Base-by-base conservation (phyloP, 2,888 invertebrate species). In the Malthinus flaveolus region DNA sequence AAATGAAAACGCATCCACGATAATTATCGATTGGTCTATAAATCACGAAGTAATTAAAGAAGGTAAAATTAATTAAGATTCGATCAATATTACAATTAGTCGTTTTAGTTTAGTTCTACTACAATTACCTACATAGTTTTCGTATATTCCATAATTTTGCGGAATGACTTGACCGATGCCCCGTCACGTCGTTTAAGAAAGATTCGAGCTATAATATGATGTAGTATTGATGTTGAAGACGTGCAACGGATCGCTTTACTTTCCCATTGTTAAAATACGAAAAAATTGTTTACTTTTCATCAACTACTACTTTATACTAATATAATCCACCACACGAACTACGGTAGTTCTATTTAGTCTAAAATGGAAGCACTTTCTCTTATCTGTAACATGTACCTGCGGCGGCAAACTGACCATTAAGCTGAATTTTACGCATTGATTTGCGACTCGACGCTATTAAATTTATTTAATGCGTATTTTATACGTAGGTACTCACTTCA, bases 281-380 rank as follows among this genome's bases (percentile, higher is more conserved):
- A 70, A 70, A 72, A 72, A 49, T 45, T 49, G 37, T 32, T 37
- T 33, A 45, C 37, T 59, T 59, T 57, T 59, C 54, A 50, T 56
- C 55, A 36, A 56, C 32, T 32, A 44, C 35, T 23, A n/a, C 23
- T 2, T 5, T 46, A 57, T 54, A 56, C 53, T 56, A 56, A n/a
- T 61, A 50, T 61, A 61, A 61, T 53, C 52, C 45, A 39, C 56
- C 47, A 45, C 23, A 23, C 23, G 23, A 23, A 23, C 49, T 51
- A 32, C 49, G 44, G 48, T 55, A 50, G 50, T 39, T 37, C 60
- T 56, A 54, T 59, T 57, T 62, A 39, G 64, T 66, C 66, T 66
- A 63, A 74, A 75, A 75, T 74, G 69, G 75, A 74, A 71, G 71
- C 71, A 75, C 76, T 76, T 75, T 75, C 76, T 75, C 75, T 66